Evolutionary conservation across 2,888 invertebrate species (phyloP), one percentile per base, ranked within the genome.

Genomic region (Pterobdella sp.): DNA sequence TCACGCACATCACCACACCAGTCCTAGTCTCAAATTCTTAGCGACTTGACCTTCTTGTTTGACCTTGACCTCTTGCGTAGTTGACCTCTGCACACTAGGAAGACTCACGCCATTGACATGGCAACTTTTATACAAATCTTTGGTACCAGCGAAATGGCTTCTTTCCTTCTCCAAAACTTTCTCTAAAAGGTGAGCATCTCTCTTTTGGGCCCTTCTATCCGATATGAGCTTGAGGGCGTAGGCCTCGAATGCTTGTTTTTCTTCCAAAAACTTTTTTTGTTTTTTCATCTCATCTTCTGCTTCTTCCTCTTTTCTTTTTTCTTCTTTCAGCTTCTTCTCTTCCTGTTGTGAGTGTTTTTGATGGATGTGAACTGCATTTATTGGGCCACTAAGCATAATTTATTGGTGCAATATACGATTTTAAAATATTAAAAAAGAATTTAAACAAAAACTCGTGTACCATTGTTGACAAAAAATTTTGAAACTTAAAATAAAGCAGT

Each of bases 1-100:
- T 42, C 42, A 63, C 7, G n/a, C n/a, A n/a, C 14, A 7, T 65
- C 65, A 65, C 65, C 65, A 65, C 65, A 32, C 65, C 35, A 65
- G 31, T 32, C 65, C 65, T 34, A 65, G 35, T 4, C 35, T 10
- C n/a, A 31, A 7, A 34, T 65, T 35, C 34, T 65, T 14, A 10
- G 65, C n/a, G 7, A 65, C 18, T 14, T n/a, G 26, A 3, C 65
- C 65, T 7, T 7, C 35, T 32, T 65, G 65, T 2, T 3, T 7
- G 26, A 2, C n/a, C 35, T 65, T 65, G 4, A 35, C 35, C 14
- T 14, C 65, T 18, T 65, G 31, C 3, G 65, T 65, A 22, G 18
- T 35, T 29, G 22, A 14, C 14, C 35, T 65, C 35, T 65, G 65
- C 32, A 65, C 4, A 18, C 35, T 65, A n/a, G 65, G 65, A 3